Conservation (phyloP, 2,797 vertebrate genomes). For the Antrozous pallidus region DNA sequence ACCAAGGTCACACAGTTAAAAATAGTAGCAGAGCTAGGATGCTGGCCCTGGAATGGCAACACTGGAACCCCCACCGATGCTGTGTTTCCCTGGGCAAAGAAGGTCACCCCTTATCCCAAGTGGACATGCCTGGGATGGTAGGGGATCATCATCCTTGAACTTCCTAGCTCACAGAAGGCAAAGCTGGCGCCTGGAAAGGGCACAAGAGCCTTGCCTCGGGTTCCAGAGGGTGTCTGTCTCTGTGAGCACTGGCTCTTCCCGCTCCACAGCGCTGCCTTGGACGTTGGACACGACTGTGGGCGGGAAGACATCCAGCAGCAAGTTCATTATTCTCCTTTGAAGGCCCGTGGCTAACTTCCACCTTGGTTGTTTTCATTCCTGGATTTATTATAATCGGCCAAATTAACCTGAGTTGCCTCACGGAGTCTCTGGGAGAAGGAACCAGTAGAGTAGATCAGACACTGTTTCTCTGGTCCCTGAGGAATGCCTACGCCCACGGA, state of each 20-base stretch:
- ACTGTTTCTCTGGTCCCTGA: neutral
- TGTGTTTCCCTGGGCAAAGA: neutral
- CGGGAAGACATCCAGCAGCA: neutral
- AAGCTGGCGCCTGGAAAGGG: neutral
- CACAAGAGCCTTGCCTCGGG: accelerated
- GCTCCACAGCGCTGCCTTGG: neutral
- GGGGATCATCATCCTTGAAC: neutral
- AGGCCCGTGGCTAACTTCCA: slow-evolving; percentile 2
- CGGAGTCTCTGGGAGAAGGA: neutral
- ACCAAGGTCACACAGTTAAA: neutral
- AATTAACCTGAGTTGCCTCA: neutral
- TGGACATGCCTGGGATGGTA: neutral
- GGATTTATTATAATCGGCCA: neutral
- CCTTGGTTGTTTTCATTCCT: slow-evolving; percentile 19
- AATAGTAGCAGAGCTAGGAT: neutral
- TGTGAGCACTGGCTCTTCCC: neutral
- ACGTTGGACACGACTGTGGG: neutral
- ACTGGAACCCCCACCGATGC: neutral
- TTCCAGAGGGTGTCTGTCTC: neutral
- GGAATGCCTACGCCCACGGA: slow-evolving; percentile 21
- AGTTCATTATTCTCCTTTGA: neutral
- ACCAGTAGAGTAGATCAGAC: neutral
- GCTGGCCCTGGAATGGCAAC: neutral
- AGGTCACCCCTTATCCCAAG: accelerated
- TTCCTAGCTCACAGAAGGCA: neutral